phyloP scores from a whole-genome alignment of 1,140 invertebrate species.

The Drosophila pallidifrons region DNA sequence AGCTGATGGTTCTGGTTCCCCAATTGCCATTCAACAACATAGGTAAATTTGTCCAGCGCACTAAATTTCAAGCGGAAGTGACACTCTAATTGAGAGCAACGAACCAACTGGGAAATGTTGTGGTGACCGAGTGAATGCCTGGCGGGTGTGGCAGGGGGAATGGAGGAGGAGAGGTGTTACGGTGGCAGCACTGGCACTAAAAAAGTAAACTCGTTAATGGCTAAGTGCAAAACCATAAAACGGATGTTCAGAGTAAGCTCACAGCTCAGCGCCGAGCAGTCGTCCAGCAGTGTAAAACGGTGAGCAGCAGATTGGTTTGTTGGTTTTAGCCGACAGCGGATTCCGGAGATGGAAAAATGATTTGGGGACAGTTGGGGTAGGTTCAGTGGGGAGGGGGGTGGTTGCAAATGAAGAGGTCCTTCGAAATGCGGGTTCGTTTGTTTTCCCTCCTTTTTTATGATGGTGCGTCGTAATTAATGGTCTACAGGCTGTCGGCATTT shows the following conservation, averaged over 20 bases:
- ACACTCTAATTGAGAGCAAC: constrained; percentile 51
- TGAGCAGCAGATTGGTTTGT: constrained; percentile 31
- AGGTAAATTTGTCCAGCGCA: constrained; percentile 70
- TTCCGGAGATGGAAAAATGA: constrained; percentile 29
- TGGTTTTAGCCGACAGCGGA: constrained; percentile 28
- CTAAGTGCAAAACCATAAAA: constrained; percentile 76
- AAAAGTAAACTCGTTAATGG: constrained; percentile 76
- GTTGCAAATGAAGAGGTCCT: neutral
- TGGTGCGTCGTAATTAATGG: constrained; percentile 25
- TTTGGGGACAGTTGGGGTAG: constrained; percentile 8
- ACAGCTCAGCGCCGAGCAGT: constrained; percentile 9
- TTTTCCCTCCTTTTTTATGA: constrained; percentile 17
- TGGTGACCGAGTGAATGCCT: constrained; percentile 1
- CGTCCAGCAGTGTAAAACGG: neutral
- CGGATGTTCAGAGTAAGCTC: constrained; percentile 33
- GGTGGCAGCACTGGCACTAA: constrained; percentile 41
- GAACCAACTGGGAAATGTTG: constrained; percentile 58
- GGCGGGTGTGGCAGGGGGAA: neutral
- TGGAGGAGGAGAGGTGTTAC: neutral
- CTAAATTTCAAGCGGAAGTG: constrained; percentile 47
- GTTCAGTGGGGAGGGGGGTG: neutral
- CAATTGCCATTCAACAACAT: constrained; percentile 44
- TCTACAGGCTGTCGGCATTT: constrained; percentile 9
- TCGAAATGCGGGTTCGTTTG: constrained; percentile 16
- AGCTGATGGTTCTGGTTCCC: neutral